Conservation (phyloP, 1,140 invertebrate species). For the Pygmarrhopalites habei region DNA sequence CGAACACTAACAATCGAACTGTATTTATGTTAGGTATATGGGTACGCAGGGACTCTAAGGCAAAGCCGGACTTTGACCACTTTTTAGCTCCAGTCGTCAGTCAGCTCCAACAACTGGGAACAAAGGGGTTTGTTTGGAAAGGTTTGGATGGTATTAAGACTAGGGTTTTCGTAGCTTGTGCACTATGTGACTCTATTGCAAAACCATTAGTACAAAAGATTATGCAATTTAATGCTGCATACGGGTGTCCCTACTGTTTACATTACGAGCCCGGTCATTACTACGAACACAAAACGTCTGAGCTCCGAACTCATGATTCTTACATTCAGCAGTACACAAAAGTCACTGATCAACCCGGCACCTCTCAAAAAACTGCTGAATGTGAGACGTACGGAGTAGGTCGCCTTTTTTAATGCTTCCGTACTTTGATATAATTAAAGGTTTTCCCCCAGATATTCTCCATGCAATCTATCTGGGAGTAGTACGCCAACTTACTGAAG, state of each 20-base stretch:
- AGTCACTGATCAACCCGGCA: neutral
- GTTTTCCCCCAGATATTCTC: constrained; percentile 1
- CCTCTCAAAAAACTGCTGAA: too few relatives aligned
- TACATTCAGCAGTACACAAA: neutral
- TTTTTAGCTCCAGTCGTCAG: too few relatives aligned
- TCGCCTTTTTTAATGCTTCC: neutral
- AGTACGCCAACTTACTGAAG: neutral
- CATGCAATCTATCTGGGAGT: constrained; percentile 5
- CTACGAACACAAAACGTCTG: neutral
- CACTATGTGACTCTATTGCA: constrained; percentile 4
- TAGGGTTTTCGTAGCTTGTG: neutral
- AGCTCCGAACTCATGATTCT: neutral
- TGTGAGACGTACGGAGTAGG: too few relatives aligned
- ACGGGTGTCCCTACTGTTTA: neutral
- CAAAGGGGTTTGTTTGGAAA: too few relatives aligned
- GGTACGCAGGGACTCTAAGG: too few relatives aligned
- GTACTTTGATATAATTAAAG: constrained; percentile 1
- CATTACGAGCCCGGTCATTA: neutral
- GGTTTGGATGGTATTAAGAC: too few relatives aligned
- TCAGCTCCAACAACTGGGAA: too few relatives aligned
- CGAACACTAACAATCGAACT: too few relatives aligned
- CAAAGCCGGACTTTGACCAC: too few relatives aligned
- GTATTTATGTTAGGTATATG: too few relatives aligned
- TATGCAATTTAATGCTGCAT: neutral
- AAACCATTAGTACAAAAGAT: neutral